phyloP scores from a whole-genome alignment of 53 echinoderm and acorn worm species.

The Mesocentrotus franciscanus region DNA sequence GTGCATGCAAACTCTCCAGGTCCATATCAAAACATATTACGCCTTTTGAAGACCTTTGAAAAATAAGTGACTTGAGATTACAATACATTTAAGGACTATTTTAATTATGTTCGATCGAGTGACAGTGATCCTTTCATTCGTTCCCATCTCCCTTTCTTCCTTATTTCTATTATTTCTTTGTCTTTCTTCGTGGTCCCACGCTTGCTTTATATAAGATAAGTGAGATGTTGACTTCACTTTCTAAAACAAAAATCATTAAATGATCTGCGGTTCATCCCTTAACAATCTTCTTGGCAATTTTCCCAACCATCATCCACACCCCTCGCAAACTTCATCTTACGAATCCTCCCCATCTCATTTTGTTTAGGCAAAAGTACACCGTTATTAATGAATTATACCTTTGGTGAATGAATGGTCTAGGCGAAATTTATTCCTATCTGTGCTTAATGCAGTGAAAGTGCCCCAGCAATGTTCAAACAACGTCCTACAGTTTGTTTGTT shows the following conservation, averaged over 20 bases:
- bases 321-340: neutral
- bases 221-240: neutral
- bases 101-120: neutral
- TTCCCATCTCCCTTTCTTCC: neutral
- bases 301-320: neutral
- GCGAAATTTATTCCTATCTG: too few relatives aligned
- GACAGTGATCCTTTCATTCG: neutral
- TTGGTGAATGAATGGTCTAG: neutral
- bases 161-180: neutral
- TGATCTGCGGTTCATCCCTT: neutral
- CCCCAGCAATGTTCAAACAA: too few relatives aligned
- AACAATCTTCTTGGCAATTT: neutral
- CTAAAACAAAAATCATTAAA: slow-evolving; percentile 6
- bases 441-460: too few relatives aligned
- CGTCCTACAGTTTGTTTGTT: too few relatives aligned
- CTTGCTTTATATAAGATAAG: neutral
- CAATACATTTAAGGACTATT: neutral
- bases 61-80: neutral
- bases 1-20: neutral
- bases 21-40: neutral
- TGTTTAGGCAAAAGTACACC: neutral
- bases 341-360: neutral
- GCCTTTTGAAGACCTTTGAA: neutral
- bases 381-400: neutral
- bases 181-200: neutral